Evolutionary conservation across 2,888 invertebrate genomes (phyloP).

Genomic region (Thalpophila matura): DNA sequence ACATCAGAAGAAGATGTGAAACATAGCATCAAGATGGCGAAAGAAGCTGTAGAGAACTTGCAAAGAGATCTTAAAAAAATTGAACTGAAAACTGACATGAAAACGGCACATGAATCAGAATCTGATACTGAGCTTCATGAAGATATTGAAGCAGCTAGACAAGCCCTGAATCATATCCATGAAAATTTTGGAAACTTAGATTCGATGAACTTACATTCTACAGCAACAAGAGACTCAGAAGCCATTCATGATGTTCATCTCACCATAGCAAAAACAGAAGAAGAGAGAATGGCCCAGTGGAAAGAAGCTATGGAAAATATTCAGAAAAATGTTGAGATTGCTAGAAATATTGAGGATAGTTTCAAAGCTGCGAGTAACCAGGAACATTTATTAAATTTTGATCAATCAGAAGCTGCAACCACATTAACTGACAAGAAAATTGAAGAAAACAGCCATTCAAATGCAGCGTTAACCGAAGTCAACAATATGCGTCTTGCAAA

Average conservation of each 20-base stretch:
- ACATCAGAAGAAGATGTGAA: slow-evolving; percentile 77
- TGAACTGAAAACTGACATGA: slow-evolving; percentile 68
- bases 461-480: slow-evolving; percentile 15
- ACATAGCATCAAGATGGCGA: slow-evolving; percentile 81
- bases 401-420: slow-evolving; percentile 36
- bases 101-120: slow-evolving; percentile 62
- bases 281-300: slow-evolving; percentile 81
- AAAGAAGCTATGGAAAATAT: slow-evolving; percentile 79
- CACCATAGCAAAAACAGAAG: slow-evolving; percentile 69
- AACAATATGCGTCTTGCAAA: slow-evolving; percentile 48
- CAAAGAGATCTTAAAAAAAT: slow-evolving; percentile 77
- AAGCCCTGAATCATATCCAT: slow-evolving; percentile 79
- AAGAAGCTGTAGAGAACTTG: slow-evolving; percentile 83
- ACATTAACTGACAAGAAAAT: slow-evolving; percentile 34
- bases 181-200: slow-evolving; percentile 77
- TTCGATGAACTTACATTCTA: slow-evolving; percentile 70
- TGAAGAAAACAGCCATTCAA: slow-evolving; percentile 22
- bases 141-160: slow-evolving; percentile 79
- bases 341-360: slow-evolving; percentile 81
- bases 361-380: slow-evolving; percentile 66
- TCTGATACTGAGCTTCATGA: slow-evolving; percentile 75
- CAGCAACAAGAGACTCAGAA: slow-evolving; percentile 66
- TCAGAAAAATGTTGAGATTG: slow-evolving; percentile 77
- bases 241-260: slow-evolving; percentile 62
- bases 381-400: slow-evolving; percentile 38